Base-by-base conservation (phyloP, 2,113 vertebrate species). In the Callipepla squamata region DNA sequence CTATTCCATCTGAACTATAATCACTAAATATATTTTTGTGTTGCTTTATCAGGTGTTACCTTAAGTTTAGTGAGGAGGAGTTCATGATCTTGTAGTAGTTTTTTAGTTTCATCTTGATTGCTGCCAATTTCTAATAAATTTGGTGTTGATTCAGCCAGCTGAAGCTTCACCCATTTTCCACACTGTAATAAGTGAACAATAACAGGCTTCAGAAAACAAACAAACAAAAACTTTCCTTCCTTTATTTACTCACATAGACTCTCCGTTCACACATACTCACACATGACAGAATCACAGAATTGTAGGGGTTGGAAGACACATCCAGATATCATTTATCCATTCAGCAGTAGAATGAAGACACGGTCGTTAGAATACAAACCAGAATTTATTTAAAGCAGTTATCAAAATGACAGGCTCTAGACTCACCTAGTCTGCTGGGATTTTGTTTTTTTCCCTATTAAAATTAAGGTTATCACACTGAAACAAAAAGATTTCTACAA, bases 81-180 rank as follows among this genome's bases (percentile, higher is more conserved):
- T 92, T 98, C 97, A 45, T 99, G 99, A 78, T 99, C 98, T 61
- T 97, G 96, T 45, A 99, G 96, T 59, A 99, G 97, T 26, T 97
- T 98, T 93, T 97, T 97, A 69, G 98, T 97, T 90, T 99, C 98
- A 63, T 99, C 98, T 94, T 98, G 98, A 96, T 98, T 98, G 69
- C 96, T 98, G 59, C 99, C 99, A 61, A 99, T 98, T 98, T 99
- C 98, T 94, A 99, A 96, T 87, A 99, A 97, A 94, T 98, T 98
- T 25, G 99, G 99, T 70, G 97, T 96, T 32, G 98, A 98, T 95
- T 99, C 99, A 44, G 98, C 98, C 93, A 99, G 90, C 45, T 99
- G 98, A 74, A 99, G 97, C 67, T 98, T 98, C 67, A 99, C 89
- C 96, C 97, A 97, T 63, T 97, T 96, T 58, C 99, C 99, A 92